Percentiles rank a stretch among this genome's conserved stretches.
These are phyloP conservation scores for Metaphire vulgaris DNA, from an alignment of 1,140 invertebrate species.

Conservation along the genomic window DNA sequence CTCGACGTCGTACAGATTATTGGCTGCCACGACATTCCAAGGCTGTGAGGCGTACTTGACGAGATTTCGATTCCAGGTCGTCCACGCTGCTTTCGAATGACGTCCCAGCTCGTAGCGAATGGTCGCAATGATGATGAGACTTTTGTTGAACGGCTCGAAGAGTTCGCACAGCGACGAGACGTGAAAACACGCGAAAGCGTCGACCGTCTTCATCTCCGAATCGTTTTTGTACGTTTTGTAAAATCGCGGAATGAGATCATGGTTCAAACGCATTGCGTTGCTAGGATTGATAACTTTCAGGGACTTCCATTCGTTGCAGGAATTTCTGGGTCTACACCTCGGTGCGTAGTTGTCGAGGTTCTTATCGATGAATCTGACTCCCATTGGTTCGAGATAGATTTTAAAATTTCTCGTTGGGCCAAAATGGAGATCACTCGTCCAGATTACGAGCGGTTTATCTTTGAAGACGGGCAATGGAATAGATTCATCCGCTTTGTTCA, in stretches of 20 bases:
- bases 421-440: not conserved
- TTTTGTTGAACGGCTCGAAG: slow-evolving; percentile 29
- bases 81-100: slow-evolving; percentile 20
- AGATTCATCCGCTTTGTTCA: too few relatives aligned
- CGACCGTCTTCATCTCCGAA: slow-evolving; percentile 23
- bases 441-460: not conserved
- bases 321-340: not conserved
- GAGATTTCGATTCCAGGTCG: slow-evolving; percentile 25
- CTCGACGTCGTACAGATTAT: slow-evolving; percentile 26
- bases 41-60: slow-evolving; percentile 1
- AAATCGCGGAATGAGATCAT: slow-evolving; percentile 15
- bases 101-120: slow-evolving; percentile 29
- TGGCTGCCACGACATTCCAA: slow-evolving; percentile 21
- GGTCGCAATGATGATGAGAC: slow-evolving; percentile 24
- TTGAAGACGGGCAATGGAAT: too few relatives aligned
- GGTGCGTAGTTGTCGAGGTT: not conserved
- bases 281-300: not conserved
- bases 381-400: not conserved
- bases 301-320: not conserved
- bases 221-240: slow-evolving; percentile 28
- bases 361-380: not conserved
- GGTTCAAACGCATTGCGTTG: slow-evolving; percentile 10
- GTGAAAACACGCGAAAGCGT: slow-evolving; percentile 28
- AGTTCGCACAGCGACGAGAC: slow-evolving; percentile 26
- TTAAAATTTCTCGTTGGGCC: not conserved